Conservation (phyloP, 1,140 invertebrate genomes). For the Caenorhabditis tropicalis region DNA sequence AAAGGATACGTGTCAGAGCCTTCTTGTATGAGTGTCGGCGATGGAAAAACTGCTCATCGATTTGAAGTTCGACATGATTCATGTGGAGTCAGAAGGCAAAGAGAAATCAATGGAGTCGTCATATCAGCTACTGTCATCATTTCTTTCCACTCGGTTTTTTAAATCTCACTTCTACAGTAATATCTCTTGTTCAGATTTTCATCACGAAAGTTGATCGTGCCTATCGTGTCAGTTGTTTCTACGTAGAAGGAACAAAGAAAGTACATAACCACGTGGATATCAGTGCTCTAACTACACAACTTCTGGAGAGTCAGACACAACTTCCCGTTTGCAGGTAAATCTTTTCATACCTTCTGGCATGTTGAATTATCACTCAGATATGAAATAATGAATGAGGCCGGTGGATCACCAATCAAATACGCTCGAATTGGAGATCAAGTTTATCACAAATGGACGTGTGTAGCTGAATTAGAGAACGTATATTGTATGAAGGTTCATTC, state of each 20-base stretch:
- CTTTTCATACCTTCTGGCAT: not conserved
- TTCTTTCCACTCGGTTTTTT: conserved; percentile 68
- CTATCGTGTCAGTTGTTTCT: conserved; percentile 68
- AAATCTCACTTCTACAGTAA: not conserved
- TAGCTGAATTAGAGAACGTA: conserved; percentile 51
- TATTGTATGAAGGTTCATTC: conserved; percentile 71
- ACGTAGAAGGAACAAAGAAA: conserved; percentile 64
- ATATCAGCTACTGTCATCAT: conserved; percentile 68
- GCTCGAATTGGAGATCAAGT: conserved; percentile 69
- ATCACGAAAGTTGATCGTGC: conserved; percentile 71
- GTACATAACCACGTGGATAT: conserved; percentile 65
- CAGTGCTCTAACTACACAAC: conserved; percentile 62
- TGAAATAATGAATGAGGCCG: conserved; percentile 65
- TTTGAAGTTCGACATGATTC: conserved; percentile 68
- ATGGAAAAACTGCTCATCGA: conserved; percentile 40
- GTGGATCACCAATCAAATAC: conserved; percentile 65
- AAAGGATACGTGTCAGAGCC: conserved; percentile 62
- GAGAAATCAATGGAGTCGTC: conserved; percentile 70
- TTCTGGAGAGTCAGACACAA: conserved; percentile 55
- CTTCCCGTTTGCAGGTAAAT: conserved; percentile 64
- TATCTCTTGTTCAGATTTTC: conserved; percentile 62
- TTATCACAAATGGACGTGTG: conserved; percentile 67
- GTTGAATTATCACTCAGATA: conserved; percentile 55
- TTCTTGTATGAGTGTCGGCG: conserved; percentile 55
- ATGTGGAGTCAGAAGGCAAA: conserved; percentile 64